Evolutionary conservation across 2,888 invertebrate genomes (phyloP).

Genomic region (Plebejus argus): DNA sequence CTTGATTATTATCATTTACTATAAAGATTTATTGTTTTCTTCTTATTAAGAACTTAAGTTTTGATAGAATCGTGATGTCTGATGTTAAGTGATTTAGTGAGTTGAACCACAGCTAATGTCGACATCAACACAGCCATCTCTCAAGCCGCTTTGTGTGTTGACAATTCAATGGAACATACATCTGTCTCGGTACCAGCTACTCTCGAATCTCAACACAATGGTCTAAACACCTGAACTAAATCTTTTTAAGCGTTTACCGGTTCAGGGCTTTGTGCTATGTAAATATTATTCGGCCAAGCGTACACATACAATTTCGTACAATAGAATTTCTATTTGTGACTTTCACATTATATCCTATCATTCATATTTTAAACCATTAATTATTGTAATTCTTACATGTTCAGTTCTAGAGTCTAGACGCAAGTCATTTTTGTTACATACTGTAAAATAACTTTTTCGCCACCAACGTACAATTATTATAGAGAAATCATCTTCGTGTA

Average conservation of each 20-base stretch:
- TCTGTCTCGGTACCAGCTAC: constrained; percentile 52
- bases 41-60: background rate
- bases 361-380: background rate
- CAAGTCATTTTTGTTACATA: background rate
- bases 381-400: background rate
- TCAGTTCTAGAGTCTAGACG: background rate
- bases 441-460: background rate
- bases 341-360: background rate
- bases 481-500: constrained; percentile 16
- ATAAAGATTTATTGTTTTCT: background rate
- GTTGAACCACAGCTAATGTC: constrained; percentile 43
- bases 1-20: too few species aligned
- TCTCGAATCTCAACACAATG: constrained; percentile 44
- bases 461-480: background rate
- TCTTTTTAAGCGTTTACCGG: constrained; percentile 27
- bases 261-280: constrained; percentile 6
- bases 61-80: background rate
- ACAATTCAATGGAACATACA: constrained; percentile 63
- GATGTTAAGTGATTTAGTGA: constrained; percentile 17
- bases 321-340: constrained; percentile 27
- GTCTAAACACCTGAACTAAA: constrained; percentile 34
- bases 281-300: constrained; percentile 15
- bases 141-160: constrained; percentile 57
- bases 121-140: constrained; percentile 51
- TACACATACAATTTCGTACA: constrained; percentile 31